These are phyloP conservation scores for Aselliscus stoliczkanus DNA, from an alignment of 2,797 vertebrate species.

Conservation along the genomic window DNA sequence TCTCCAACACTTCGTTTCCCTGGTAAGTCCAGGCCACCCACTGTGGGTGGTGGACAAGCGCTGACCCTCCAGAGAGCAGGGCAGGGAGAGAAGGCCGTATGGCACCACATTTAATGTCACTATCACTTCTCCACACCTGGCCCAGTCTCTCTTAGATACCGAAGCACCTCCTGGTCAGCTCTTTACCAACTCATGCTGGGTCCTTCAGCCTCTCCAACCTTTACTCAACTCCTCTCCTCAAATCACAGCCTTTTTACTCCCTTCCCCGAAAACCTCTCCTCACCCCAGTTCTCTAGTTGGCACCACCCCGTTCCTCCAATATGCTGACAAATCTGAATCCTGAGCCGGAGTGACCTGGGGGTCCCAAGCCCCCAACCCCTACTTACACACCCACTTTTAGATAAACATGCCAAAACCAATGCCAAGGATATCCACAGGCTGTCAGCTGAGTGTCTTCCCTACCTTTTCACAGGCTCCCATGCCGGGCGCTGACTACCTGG, in stretches of 20 bases:
- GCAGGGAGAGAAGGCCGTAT: neutral
- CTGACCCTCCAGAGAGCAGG: neutral
- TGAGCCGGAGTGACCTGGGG: neutral
- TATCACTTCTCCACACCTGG: neutral
- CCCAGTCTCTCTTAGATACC: neutral
- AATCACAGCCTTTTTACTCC: neutral
- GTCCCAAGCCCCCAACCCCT: neutral
- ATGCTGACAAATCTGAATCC: neutral
- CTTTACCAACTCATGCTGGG: rapidly evolving
- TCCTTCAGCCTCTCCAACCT: neutral
- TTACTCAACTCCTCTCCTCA: neutral
- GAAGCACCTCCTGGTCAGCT: neutral
- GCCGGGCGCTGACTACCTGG: neutral
- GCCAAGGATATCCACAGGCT: neutral
- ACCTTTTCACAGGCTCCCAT: neutral
- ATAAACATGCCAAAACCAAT: rapidly evolving
- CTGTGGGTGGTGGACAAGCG: neutral
- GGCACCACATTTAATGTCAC: neutral
- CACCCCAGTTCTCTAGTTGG: neutral
- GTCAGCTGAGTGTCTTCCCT: rapidly evolving
- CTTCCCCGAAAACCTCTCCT: neutral
- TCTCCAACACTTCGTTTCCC: rapidly evolving
- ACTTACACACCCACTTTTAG: neutral
- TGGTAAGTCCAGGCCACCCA: neutral
- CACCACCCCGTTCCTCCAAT: rapidly evolving